Evolutionary conservation across 2,888 invertebrate genomes (phyloP), one percentile per base, ranked within the genome.

Genomic region (Augochlorella aurata): DNA sequence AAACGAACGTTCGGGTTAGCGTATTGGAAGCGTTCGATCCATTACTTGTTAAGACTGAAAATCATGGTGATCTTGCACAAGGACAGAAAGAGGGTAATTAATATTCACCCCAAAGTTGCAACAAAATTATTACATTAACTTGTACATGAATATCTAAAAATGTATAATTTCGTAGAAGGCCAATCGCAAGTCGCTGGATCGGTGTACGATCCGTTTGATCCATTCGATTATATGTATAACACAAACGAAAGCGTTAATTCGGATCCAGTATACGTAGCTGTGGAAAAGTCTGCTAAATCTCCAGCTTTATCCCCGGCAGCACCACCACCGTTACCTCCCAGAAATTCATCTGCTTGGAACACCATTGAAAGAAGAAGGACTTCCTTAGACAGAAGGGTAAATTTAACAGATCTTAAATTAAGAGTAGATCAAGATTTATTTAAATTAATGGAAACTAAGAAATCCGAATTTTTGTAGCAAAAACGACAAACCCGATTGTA

Each of bases 21-120:
- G 96, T 98, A 90, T 94, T 98, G 90, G 97, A 98, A 93, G 97
- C 97, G 83, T 98, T 98, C 93, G 98, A 98, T 95, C 98, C 98
- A 69, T 95, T 98, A 92, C 94, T 97, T 90, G 95, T 94, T 68
- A 94, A 94, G 90, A 94, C 95, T 90, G 96, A 96, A 87, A 94
- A 94, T 88, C 94, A 94, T 92, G 94, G 81, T 65, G 89, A 90
- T 50, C 86, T 78, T 73, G 54, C 77, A 66, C 79, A 82, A 71
- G 87, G 84, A n/a, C 82, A 79, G 63, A 90, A 84, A 77, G 88
- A 90, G 21, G 90, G 90, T 91, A 88, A 82, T 1, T 21, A 66
- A 69, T 73, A 58, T 66, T 65, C n/a, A 63, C 4, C 63, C 18
- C 50, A 66, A 16, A 67, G 58, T 18, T 72, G 49, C 12, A 50